Conservation (phyloP, 23 tunicate species). For the Halocynthia aurantium region DNA sequence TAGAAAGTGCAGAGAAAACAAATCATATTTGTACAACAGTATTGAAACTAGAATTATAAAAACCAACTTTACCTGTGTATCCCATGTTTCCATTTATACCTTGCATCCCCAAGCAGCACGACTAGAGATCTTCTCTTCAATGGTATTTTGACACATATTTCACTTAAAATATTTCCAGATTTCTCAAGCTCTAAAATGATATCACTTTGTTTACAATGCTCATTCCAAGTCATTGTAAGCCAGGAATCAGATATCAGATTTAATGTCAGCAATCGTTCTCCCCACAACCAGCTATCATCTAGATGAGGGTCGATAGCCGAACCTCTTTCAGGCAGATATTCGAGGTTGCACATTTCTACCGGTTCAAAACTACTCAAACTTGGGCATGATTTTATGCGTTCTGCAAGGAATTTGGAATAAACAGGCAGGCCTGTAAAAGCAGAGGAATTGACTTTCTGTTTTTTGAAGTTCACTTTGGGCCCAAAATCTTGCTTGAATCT, state of each 20-base stretch:
- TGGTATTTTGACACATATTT: slow-evolving; percentile 57
- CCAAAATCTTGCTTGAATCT: slow-evolving; percentile 98
- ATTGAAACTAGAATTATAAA: too few species aligned
- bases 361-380: slow-evolving; percentile 41
- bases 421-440: slow-evolving; percentile 82
- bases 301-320: slow-evolving; percentile 92
- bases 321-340: slow-evolving; percentile 73
- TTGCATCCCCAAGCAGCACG: slow-evolving; percentile 62
- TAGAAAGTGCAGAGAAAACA: too few species aligned
- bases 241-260: slow-evolving; percentile 74
- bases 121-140: slow-evolving; percentile 47
- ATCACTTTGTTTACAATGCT: too few species aligned
- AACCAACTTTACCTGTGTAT: slow-evolving; percentile 36
- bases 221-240: slow-evolving; percentile 56
- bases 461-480: slow-evolving; percentile 98
- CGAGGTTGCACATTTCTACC: slow-evolving; percentile 88
- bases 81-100: slow-evolving; percentile 82
- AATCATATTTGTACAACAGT: too few species aligned
- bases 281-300: slow-evolving; percentile 98
- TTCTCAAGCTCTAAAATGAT: background rate
- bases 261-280: slow-evolving; percentile 68
- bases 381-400: slow-evolving; percentile 13
- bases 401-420: slow-evolving; percentile 19
- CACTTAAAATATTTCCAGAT: background rate
- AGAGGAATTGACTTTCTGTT: slow-evolving; percentile 47